These are phyloP conservation scores for Caenorhabditis macrosperma DNA, from an alignment of 2,888 invertebrate species.

Conservation along the genomic window DNA sequence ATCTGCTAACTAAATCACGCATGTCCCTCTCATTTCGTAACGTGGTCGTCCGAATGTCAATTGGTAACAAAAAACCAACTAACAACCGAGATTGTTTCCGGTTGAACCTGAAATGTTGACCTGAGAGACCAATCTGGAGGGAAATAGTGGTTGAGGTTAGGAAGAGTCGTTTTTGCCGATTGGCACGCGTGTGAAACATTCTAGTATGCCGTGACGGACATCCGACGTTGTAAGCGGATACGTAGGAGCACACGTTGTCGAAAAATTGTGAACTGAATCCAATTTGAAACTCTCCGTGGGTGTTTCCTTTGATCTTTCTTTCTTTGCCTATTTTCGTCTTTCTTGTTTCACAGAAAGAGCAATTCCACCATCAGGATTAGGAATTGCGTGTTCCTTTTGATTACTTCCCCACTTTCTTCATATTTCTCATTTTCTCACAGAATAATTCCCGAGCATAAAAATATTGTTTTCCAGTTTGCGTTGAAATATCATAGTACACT, in stretches of 20 bases:
- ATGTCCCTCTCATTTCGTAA: not conserved
- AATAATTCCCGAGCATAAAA: no score
- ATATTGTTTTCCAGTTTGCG: no score
- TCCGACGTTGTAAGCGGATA: slow-evolving; percentile 40
- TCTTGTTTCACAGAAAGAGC: not conserved
- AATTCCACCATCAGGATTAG: no score
- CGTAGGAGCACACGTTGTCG: slow-evolving; percentile 12
- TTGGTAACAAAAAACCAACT: slow-evolving; percentile 27
- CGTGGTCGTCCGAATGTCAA: not conserved
- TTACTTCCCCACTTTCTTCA: no score
- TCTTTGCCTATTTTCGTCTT: not conserved
- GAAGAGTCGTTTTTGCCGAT: not conserved
- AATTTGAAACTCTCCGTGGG: slow-evolving; percentile 23
- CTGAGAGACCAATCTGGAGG: not conserved
- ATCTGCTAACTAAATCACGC: slow-evolving; percentile 1
- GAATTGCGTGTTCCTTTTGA: no score
- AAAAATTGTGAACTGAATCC: slow-evolving; percentile 30
- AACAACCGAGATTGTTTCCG: slow-evolving; percentile 18
- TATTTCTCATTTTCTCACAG: no score
- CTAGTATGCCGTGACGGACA: slow-evolving; percentile 48
- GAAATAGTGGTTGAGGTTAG: not conserved
- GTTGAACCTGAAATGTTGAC: slow-evolving; percentile 27
- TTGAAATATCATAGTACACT: no score
- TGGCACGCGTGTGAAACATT: slow-evolving; percentile 19
- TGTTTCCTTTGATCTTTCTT: not conserved